Conservation (phyloP, 2,797 vertebrate genomes). For the Phalanger gymnotis region DNA sequence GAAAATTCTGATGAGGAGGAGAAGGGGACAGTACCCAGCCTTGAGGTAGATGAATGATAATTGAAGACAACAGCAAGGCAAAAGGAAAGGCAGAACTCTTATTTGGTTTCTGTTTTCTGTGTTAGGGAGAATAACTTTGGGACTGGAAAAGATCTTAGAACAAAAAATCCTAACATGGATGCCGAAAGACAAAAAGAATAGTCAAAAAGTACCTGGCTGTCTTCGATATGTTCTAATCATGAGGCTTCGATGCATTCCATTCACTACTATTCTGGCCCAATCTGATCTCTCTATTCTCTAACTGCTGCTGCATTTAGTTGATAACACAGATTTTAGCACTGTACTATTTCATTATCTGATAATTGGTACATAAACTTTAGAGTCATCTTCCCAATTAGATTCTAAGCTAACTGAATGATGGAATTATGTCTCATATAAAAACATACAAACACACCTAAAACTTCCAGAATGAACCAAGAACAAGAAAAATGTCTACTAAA, state of each 20-base stretch:
- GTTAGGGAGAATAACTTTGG: not conserved
- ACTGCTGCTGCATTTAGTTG: not conserved
- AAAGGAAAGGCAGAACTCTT: not conserved
- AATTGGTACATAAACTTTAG: not conserved
- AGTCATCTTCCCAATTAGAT: not conserved
- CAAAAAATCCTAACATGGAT: not conserved
- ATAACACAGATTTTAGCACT: not conserved
- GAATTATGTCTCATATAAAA: not conserved
- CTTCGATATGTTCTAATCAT: not conserved
- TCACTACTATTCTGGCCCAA: not conserved
- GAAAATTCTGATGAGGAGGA: not conserved
- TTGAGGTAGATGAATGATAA: not conserved
- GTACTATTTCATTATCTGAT: not conserved
- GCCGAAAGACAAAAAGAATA: not conserved
- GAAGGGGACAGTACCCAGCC: not conserved
- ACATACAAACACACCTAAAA: not conserved
- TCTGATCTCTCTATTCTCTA: not conserved
- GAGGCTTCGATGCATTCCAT: not conserved
- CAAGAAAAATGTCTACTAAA: not conserved
- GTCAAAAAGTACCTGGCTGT: not conserved
- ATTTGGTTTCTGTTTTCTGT: not conserved
- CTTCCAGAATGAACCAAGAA: slow-evolving; percentile 22
- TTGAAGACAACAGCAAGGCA: not conserved
- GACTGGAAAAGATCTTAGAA: not conserved
- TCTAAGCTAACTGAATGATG: not conserved